Evolutionary conservation across 2,888 invertebrate species (phyloP), one percentile per base, ranked within the genome.

Genomic region (Cryptophagus acutangulus): DNA sequence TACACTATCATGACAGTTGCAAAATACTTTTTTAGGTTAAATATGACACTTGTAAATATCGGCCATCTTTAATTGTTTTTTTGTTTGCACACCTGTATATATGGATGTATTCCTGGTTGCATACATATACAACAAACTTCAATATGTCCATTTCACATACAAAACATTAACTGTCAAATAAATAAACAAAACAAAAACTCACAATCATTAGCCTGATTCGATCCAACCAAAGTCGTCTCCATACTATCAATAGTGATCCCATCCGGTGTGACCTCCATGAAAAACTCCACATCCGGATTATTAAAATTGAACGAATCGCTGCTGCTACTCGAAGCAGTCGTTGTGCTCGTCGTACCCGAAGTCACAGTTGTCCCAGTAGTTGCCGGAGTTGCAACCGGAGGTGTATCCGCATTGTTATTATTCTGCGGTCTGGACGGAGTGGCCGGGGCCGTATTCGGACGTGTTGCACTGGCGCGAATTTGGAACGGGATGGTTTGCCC

Each of bases 211-310:
- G 62, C 57, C 41, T 61, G 62, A 48, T 58, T 58, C 16, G 20
- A 45, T 30, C 57, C 58, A 35, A 61, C 49, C 42, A 59, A 45
- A 13, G 59, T 52, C 33, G 60, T 54, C 38, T 70, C 70, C 52
- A 70, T 54, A 38, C 65, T 65, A 58, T 65, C 65, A 51, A 65
- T 64, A 37, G 65, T 66, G 41, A 66, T 55, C 61, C 69, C 68
- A 57, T 73, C 73, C 13, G 74, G 73, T 30, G 70, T 73, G 37
- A 75, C 71, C 58, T 74, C 80, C 77, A 82, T 78, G 53, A 79
- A 72, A 45, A 81, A 74, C 52, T 77, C 76, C 40, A 78, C 71
- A 56, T 75, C 74, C 2, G 65, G 63, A 57, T 68, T 66, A 44
- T 61, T 62, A 31, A 57, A 49, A 38, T 57, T 58, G 43, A 57